Percentiles rank a stretch among this genome's conserved stretches.
Conservation (phyloP, 2,888 invertebrate genomes). For the Taphrorychus bicolor region DNA sequence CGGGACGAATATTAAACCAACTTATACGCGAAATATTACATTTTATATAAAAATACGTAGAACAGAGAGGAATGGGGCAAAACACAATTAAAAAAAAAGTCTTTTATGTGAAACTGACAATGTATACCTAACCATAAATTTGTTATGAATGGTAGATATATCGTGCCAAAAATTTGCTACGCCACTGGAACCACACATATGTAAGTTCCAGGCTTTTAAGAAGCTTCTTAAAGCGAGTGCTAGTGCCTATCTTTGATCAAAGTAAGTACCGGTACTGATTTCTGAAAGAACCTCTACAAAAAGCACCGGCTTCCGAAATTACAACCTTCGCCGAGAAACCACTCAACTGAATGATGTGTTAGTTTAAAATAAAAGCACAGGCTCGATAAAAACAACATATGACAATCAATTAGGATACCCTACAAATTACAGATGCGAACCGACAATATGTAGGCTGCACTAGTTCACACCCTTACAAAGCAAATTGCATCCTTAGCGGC, state of each 20-base stretch:
- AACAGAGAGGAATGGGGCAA: background rate
- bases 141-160: too few species aligned
- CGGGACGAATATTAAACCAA: constrained; percentile 48
- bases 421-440: constrained; percentile 48
- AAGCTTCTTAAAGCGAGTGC: constrained; percentile 29
- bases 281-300: constrained; percentile 32
- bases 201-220: constrained; percentile 23
- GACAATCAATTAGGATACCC: constrained; percentile 52
- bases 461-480: constrained; percentile 24
- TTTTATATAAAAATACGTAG: constrained; percentile 13
- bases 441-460: constrained; percentile 36
- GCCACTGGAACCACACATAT: background rate
- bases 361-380: constrained; percentile 54
- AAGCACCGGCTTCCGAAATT: constrained; percentile 40
- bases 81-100: too few species aligned
- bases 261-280: constrained; percentile 40
- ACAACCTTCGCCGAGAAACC: constrained; percentile 36
- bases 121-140: too few species aligned
- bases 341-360: constrained; percentile 49
- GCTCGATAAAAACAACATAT: constrained; percentile 52
- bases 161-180: too few species aligned
- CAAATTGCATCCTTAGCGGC: background rate
- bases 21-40: background rate
- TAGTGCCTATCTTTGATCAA: constrained; percentile 37
- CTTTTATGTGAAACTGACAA: too few species aligned